Percentiles rank a stretch among this genome's conserved stretches.
These are phyloP conservation scores for Dipodomys stephensi DNA, from an alignment of 2,113 vertebrate species.

Conservation along the genomic window DNA sequence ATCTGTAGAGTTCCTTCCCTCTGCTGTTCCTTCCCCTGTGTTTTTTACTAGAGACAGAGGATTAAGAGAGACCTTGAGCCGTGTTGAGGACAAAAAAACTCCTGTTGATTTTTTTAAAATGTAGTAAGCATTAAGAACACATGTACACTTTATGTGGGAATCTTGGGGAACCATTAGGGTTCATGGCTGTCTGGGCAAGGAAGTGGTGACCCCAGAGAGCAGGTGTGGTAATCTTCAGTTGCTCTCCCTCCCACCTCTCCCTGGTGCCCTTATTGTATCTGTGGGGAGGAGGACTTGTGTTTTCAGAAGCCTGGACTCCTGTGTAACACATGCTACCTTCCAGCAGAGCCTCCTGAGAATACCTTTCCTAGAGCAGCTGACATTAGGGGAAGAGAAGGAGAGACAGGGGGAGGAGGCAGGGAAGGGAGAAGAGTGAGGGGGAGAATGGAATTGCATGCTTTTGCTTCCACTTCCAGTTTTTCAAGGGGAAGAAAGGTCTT, in stretches of 20 bases:
- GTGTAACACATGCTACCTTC: neutral
- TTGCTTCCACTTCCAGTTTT: slow-evolving; percentile 46
- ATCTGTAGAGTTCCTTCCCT: neutral
- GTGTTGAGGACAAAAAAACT: neutral
- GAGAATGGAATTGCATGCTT: neutral
- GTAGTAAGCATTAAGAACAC: neutral
- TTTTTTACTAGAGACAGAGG: neutral
- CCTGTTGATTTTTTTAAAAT: neutral
- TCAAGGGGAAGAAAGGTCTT: slow-evolving; percentile 20
- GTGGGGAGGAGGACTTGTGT: neutral
- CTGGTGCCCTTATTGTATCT: neutral
- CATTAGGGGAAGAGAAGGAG: neutral
- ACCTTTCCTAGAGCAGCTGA: neutral
- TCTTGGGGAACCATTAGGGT: too few relatives aligned
- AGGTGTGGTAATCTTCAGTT: neutral
- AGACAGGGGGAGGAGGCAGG: too few relatives aligned
- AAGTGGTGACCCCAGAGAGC: neutral
- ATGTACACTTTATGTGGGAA: neutral
- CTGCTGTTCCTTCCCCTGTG: neutral
- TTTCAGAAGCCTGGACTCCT: neutral
- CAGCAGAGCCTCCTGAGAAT: neutral
- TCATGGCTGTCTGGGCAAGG: neutral
- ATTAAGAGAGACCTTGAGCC: neutral
- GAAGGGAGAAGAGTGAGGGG: too few relatives aligned
- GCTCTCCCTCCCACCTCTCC: neutral